These are phyloP conservation scores for Apis cerana DNA, from an alignment of 1,140 invertebrate species.

Conservation along the genomic window DNA sequence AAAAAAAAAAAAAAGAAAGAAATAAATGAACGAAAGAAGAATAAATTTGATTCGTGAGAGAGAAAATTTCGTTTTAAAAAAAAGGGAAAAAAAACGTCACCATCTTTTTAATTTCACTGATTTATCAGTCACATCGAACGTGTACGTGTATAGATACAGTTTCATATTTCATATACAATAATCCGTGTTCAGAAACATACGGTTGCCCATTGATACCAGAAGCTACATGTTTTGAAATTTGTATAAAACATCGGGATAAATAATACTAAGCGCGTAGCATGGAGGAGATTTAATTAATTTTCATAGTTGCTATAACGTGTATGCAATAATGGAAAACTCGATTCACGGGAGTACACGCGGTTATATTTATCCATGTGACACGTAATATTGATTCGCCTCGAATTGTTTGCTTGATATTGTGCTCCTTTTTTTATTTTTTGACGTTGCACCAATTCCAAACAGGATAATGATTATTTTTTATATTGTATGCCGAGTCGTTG, in stretches of 20 bases:
- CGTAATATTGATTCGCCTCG: constrained; percentile 31
- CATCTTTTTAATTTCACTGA: not conserved
- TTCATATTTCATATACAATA: not conserved
- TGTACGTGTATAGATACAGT: not conserved
- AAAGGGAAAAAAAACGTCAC: not conserved
- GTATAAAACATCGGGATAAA: constrained; percentile 22
- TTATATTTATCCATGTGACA: constrained; percentile 30
- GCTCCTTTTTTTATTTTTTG: not conserved
- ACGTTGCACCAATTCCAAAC: not conserved
- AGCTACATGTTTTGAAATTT: constrained; percentile 10
- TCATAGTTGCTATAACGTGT: constrained; percentile 27
- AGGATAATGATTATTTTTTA: not conserved
- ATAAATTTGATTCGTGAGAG: too few relatives aligned
- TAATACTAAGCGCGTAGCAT: not conserved
- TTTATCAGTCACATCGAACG: not conserved
- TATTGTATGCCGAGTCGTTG: not conserved
- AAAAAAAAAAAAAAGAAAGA: not conserved
- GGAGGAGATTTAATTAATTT: constrained; percentile 39
- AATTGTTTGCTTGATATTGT: constrained; percentile 20
- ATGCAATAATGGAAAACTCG: constrained; percentile 37
- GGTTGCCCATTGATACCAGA: not conserved
- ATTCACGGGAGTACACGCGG: not conserved
- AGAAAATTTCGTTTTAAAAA: not conserved
- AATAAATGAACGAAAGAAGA: not conserved
- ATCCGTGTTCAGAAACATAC: too few relatives aligned